A percentile compares a stretch with the other conserved stretches of the same genome.
Conservation (phyloP, 1,140 invertebrate species). For the Caenorhabditis brenneri region DNA sequence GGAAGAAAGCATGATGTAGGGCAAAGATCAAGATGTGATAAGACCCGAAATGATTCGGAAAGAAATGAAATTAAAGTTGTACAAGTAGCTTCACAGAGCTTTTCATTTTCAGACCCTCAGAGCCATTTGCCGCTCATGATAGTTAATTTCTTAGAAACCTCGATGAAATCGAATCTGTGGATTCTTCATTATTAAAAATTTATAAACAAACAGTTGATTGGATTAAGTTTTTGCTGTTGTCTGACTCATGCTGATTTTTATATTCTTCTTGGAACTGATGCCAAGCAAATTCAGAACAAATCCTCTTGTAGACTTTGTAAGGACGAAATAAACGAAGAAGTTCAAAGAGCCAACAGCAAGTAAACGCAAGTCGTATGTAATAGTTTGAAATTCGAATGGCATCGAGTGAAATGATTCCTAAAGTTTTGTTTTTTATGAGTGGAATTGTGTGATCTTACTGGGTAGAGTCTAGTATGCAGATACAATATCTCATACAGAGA, state of each 20-base stretch:
- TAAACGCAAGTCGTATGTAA: not conserved
- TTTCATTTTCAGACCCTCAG: too few relatives aligned
- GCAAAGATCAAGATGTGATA: too few relatives aligned
- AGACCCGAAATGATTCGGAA: too few relatives aligned
- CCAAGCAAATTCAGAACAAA: not conserved
- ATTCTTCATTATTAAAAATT: too few relatives aligned
- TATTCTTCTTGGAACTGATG: not conserved
- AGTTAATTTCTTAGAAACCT: too few relatives aligned
- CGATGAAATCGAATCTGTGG: too few relatives aligned
- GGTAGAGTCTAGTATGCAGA: conserved; percentile 5
- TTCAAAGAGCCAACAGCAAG: conserved; percentile 9
- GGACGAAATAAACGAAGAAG: not conserved
- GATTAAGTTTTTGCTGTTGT: not conserved
- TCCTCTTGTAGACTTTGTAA: not conserved
- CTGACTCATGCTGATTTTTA: not conserved
- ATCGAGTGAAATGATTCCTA: not conserved
- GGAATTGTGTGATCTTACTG: not conserved
- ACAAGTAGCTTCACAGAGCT: too few relatives aligned
- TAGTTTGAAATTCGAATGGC: not conserved
- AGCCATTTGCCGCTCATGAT: too few relatives aligned
- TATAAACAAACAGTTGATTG: too few relatives aligned
- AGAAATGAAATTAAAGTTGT: too few relatives aligned
- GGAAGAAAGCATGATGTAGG: too few relatives aligned
- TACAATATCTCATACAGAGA: conserved; percentile 1
- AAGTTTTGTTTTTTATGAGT: not conserved